These are phyloP conservation scores for Periophthalmodon schlosseri DNA, from an alignment of 2,113 vertebrate species.

Conservation along the genomic window DNA sequence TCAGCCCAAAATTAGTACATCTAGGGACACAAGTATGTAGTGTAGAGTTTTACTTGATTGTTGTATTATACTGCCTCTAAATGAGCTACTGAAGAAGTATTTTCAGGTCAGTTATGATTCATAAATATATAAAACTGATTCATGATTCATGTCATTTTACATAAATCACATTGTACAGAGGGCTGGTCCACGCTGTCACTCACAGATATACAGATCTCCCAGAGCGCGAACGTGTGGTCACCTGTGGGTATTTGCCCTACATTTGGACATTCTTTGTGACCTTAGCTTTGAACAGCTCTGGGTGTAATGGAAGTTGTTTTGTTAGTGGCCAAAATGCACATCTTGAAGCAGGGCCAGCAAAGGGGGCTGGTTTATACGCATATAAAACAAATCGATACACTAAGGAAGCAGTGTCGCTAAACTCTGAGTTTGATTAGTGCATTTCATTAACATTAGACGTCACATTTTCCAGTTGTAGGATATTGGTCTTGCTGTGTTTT, in stretches of 20 bases:
- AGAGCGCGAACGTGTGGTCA: neutral
- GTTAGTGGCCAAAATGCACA: neutral
- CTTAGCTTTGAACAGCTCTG: neutral
- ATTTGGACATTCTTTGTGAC: too few relatives aligned
- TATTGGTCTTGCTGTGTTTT: constrained; percentile 29
- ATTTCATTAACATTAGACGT: constrained; percentile 44
- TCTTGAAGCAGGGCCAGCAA: neutral
- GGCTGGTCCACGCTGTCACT: neutral
- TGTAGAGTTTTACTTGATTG: neutral
- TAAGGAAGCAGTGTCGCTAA: constrained; percentile 28
- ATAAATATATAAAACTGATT: neutral
- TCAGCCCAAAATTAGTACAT: too few relatives aligned
- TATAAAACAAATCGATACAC: constrained; percentile 2
- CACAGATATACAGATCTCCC: neutral
- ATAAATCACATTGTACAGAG: neutral
- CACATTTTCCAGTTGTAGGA: constrained; percentile 39
- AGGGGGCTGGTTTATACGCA: neutral
- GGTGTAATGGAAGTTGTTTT: neutral
- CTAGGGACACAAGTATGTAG: too few relatives aligned
- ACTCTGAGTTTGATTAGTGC: constrained; percentile 48
- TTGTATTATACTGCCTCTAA: neutral
- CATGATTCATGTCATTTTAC: neutral
- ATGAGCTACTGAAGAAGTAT: too few relatives aligned
- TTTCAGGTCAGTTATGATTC: neutral
- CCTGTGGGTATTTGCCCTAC: neutral